Base-by-base conservation (phyloP, 2,113 vertebrate species). In the Pygoscelis antarcticus region DNA sequence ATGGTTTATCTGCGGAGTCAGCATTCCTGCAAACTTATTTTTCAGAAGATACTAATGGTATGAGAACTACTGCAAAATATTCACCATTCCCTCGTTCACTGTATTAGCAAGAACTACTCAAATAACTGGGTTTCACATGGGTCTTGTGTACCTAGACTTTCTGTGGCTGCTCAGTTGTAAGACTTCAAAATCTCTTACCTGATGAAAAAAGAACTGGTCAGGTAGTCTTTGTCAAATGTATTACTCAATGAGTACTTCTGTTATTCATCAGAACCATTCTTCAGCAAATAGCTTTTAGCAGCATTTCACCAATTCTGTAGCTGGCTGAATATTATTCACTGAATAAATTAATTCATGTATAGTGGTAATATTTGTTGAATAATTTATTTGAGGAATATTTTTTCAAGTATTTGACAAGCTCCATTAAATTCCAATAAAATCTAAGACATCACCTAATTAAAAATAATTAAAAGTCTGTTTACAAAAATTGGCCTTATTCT, bases 301-400 rank as follows among this genome's bases (percentile, higher is more conserved):
- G 47, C 80, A 71, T 83, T 95, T 82, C 80, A 87, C 80, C 94
- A 95, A 64, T 44, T 90, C 38, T 55, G 61, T 86, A 90, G 38
- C 57, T 92, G 44, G 36, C 19, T 95, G 52, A 91, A 82, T 93
- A 72, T 36, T 68, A 90, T 84, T 92, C 60, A 68, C 23, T 76
- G 72, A 92, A 92, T 84, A 92, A 95, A 93, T 80, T 83, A 94
- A 94, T 93, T 94, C 13, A 83, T n/a, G 49, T 58, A 90, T 74
- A 95, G 90, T 84, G 60, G 47, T 47, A 88, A 78, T 85, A 91
- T 94, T 94, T 57, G 10, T 68, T 97, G 89, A 95, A 93, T 79
- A 96, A 95, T 97, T 94, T 95, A 92, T 84, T 68, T 75, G 52
- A 79, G 34, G 55, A 97, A 82, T 64, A 81, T 82, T 89, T 55